These are phyloP conservation scores for Heliconius congener DNA, from an alignment of 1,140 invertebrate species.

Conservation along the genomic window DNA sequence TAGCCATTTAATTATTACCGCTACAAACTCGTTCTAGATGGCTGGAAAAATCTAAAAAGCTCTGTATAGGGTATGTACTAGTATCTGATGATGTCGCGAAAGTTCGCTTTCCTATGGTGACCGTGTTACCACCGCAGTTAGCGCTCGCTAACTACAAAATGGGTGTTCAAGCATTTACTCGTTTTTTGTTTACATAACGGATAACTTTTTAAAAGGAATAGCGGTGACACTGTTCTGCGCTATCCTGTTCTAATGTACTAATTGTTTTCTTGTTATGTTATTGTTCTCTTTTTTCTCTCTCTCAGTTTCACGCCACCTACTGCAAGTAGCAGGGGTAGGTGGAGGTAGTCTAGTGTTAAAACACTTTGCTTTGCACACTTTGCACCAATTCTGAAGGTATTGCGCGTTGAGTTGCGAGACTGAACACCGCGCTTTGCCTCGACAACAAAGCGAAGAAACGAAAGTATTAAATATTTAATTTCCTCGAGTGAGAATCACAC, in stretches of 20 bases:
- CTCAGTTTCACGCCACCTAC: no score
- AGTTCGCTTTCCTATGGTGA: constrained; percentile 44
- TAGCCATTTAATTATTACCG: neutral
- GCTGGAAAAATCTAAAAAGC: constrained; percentile 7
- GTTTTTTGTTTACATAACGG: constrained; percentile 31
- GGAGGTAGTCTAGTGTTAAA: no score
- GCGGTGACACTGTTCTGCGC: constrained; percentile 22
- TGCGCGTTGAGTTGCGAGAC: no score
- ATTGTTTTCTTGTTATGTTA: neutral
- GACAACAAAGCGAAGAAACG: no score
- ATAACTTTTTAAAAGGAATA: constrained; percentile 28
- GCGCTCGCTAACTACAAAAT: constrained; percentile 33
- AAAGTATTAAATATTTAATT: no score
- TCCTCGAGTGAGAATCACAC: no score
- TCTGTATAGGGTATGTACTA: constrained; percentile 16
- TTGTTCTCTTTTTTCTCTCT: neutral
- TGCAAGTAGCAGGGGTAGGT: no score
- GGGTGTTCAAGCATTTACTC: constrained; percentile 25
- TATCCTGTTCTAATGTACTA: constrained; percentile 1
- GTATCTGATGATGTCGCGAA: constrained; percentile 37
- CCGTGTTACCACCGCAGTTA: constrained; percentile 40
- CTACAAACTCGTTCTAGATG: neutral
- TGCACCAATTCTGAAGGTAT: no score
- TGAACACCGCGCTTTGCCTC: no score
- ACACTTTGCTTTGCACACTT: no score